Evolutionary conservation across 2,888 invertebrate genomes (phyloP), one percentile per base, ranked within the genome.

Genomic region (Gibbula magus): DNA sequence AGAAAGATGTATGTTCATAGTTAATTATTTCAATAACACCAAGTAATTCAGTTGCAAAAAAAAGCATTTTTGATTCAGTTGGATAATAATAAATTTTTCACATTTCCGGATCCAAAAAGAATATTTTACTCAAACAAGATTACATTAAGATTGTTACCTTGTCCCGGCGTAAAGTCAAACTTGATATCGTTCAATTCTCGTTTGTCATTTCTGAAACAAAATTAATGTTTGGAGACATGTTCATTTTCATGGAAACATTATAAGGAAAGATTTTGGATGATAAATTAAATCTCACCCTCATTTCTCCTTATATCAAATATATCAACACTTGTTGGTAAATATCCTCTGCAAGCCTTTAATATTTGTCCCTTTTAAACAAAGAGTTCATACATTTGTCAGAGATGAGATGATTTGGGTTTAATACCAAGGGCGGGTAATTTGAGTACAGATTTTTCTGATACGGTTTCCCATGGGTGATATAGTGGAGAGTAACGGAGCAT

Each of bases 181-280:
- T 98, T 95, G 89, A 99, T 99, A 93, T 99, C 99, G 93, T 99
- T 99, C 85, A 99, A 93, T 93, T 99, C 99, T 79, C 96, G 95
- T 84, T 96, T 96, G 66, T 96, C 94, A 94, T 99, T 99, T 89
- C 96, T 96, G 92, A 74, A 93, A 93, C 82, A 83, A 82, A 86
- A 83, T 56, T 61, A 20, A 13, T 39, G 13, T 45, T 4, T 8
- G 1, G 1, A 10, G 5, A 45, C 5, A 13, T 1, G 1, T 35
- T 35, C 29, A 0, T 70, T 73, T 1, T 32, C 22, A 32, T 16
- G 2, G 0, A 29, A 16, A 18, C 52, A 79, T 13, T n/a, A n/a
- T n/a, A n/a, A n/a, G n/a, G n/a, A n/a, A n/a, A n/a, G n/a, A n/a
- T n/a, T n/a, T n/a, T n/a, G n/a, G n/a, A n/a, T n/a, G n/a, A n/a